Conservation (phyloP, 2,888 invertebrate genomes). For the Epiblema foenella region DNA sequence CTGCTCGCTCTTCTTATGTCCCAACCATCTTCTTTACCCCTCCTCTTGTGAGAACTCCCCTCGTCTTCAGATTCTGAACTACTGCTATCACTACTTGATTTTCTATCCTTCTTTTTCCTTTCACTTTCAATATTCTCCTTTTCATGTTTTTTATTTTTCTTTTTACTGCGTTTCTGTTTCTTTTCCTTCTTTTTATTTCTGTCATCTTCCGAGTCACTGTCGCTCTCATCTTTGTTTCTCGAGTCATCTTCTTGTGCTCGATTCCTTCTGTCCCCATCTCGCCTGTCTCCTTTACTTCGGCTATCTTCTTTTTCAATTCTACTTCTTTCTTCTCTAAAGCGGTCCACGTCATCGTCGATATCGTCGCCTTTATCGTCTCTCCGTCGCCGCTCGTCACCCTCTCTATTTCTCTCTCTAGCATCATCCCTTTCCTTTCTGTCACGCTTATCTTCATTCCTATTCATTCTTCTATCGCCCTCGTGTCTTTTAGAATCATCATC, state of each 20-base stretch:
- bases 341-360: neutral
- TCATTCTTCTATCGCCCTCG: slow-evolving; percentile 22
- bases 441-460: slow-evolving; percentile 37
- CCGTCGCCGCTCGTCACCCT: slow-evolving; percentile 27
- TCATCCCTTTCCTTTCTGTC: slow-evolving; percentile 44
- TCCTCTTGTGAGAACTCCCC: slow-evolving; percentile 2
- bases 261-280: slow-evolving; percentile 35
- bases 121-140: slow-evolving; percentile 41
- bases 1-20: slow-evolving; percentile 55
- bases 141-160: slow-evolving; percentile 43
- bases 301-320: slow-evolving; percentile 5
- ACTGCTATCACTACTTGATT: slow-evolving; percentile 13
- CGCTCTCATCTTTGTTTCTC: slow-evolving; percentile 45
- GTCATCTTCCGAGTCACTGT: slow-evolving; percentile 46
- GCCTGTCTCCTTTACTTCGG: no score
- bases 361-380: slow-evolving; percentile 16
- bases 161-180: slow-evolving; percentile 38
- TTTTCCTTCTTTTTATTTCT: slow-evolving; percentile 43
- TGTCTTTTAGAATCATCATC: slow-evolving; percentile 41
- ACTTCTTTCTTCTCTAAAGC: slow-evolving; percentile 40
- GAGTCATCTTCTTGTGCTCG: slow-evolving; percentile 30
- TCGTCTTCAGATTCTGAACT: slow-evolving; percentile 26
- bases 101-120: slow-evolving; percentile 23
- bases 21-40: slow-evolving; percentile 49
- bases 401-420: slow-evolving; percentile 42